These are phyloP conservation scores for Campylomormyrus tamandua DNA, from an alignment of 2,113 vertebrate species.

Conservation along the genomic window DNA sequence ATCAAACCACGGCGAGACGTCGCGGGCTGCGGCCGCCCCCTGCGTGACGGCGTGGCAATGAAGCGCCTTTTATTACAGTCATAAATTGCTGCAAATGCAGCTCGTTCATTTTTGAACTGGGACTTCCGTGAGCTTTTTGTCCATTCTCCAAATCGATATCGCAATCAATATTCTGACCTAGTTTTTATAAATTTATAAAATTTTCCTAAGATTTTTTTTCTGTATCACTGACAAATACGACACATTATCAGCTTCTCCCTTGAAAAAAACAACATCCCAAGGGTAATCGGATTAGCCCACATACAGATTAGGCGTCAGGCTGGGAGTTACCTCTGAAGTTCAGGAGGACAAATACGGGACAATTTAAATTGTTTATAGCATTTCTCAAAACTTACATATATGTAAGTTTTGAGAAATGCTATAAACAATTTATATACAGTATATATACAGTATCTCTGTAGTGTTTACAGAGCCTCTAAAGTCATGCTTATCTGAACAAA, in stretches of 20 bases:
- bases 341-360: not conserved
- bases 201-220: not conserved
- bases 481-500: not conserved
- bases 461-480: not conserved
- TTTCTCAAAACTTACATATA: not conserved
- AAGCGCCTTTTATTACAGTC: not conserved
- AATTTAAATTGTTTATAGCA: not conserved
- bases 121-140: not conserved
- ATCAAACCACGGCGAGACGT: conserved; percentile 8
- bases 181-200: not conserved
- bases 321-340: not conserved
- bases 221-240: not conserved
- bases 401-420: too few species aligned
- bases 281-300: not conserved
- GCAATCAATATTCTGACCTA: not conserved
- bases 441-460: not conserved
- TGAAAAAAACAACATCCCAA: not conserved
- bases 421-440: too few species aligned
- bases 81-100: not conserved
- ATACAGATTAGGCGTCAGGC: not conserved
- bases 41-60: not conserved
- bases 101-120: not conserved
- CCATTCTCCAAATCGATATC: not conserved
- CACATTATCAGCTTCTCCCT: not conserved
- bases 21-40: not conserved